Percentiles rank a stretch among this genome's conserved stretches.
phyloP scores from a whole-genome alignment of 2,797 vertebrate species.

The Champsocephalus gunnari region DNA sequence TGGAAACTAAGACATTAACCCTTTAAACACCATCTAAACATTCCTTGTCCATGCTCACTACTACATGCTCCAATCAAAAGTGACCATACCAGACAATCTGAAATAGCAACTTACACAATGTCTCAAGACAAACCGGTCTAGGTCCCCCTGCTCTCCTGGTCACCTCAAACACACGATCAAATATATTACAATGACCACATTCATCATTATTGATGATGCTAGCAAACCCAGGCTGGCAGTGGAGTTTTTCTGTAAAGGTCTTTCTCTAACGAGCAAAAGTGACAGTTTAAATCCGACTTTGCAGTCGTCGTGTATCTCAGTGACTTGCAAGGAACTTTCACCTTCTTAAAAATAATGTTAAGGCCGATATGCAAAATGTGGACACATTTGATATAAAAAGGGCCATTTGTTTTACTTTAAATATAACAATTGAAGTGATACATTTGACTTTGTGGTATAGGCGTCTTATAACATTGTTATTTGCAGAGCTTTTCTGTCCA shows the following conservation, averaged over 20 bases:
- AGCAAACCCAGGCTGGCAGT: neutral
- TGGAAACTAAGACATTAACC: neutral
- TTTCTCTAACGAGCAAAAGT: neutral
- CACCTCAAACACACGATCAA: neutral
- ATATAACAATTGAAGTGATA: neutral
- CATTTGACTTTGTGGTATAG: neutral
- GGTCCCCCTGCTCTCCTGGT: neutral
- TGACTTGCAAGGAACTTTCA: neutral
- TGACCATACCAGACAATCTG: slow-evolving; percentile 24
- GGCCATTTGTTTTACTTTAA: neutral
- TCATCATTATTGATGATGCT: neutral
- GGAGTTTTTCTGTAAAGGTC: neutral
- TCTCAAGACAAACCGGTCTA: neutral
- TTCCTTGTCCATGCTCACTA: neutral
- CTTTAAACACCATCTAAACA: neutral
- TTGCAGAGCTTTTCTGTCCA: neutral
- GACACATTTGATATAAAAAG: neutral
- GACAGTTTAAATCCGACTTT: slow-evolving; percentile 4
- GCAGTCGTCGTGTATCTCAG: neutral
- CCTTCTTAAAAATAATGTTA: neutral
- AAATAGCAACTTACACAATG: slow-evolving; percentile 1
- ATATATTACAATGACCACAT: neutral
- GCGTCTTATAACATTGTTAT: neutral
- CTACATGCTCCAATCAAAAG: slow-evolving; percentile 10
- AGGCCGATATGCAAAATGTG: neutral